Conservation (phyloP, 2,888 invertebrate species). For the Dusona sp. region DNA sequence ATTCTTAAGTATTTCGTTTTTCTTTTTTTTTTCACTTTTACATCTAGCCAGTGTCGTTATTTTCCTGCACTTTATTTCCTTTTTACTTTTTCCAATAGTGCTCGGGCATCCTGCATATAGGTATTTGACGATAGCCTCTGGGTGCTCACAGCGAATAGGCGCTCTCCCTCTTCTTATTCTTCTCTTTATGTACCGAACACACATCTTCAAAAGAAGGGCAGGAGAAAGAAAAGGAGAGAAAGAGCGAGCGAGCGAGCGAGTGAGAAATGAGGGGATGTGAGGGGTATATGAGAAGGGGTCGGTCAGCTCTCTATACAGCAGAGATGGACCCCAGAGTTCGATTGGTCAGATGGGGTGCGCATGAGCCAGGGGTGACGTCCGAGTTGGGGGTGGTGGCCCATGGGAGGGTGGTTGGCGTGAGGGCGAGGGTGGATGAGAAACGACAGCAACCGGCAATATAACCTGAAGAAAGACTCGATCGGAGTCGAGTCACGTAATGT, state of each 20-base stretch:
- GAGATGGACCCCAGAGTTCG: conserved; percentile 84
- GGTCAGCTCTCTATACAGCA: conserved; percentile 79
- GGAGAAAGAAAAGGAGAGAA: conserved; percentile 12
- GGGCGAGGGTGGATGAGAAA: conserved; percentile 82
- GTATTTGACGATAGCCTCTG: conserved; percentile 67
- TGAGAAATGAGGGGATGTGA: conserved; percentile 51
- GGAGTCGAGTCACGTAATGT: conserved; percentile 85
- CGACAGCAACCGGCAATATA: conserved; percentile 84
- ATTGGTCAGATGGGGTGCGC: conserved; percentile 84
- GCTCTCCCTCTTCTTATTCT: conserved; percentile 66
- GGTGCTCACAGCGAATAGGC: conserved; percentile 59
- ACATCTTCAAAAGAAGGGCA: conserved; percentile 65
- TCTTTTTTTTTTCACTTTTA: conserved; percentile 42
- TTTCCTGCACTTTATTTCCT: conserved; percentile 68
- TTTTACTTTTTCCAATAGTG: conserved; percentile 69
- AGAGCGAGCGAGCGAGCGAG: conserved; percentile 38
- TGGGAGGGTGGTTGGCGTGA: conserved; percentile 68
- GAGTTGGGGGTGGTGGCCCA: conserved; percentile 71
- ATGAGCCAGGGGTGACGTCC: conserved; percentile 79
- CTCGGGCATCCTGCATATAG: conserved; percentile 61
- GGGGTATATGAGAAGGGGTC: conserved; percentile 77
- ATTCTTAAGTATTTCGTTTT: conserved; percentile 49
- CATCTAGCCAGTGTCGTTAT: conserved; percentile 65
- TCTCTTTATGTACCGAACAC: conserved; percentile 67
- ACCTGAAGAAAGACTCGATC: conserved; percentile 84